Evolutionary conservation across 2,797 vertebrate species (phyloP).

Genomic region (Etheostoma perlongum): DNA sequence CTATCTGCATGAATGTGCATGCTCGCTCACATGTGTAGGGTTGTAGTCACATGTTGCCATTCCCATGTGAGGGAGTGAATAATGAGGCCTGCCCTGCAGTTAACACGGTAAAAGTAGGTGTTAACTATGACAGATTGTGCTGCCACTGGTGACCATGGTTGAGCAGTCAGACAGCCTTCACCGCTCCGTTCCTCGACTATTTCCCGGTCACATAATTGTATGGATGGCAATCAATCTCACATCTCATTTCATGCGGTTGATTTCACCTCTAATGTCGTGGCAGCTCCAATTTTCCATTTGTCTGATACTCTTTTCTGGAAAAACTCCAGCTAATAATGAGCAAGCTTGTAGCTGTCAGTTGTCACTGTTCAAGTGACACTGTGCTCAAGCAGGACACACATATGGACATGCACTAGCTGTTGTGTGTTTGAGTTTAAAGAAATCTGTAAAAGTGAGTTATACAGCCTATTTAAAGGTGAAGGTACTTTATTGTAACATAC

Average conservation of each 20-base stretch:
- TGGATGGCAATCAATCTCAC: constrained; percentile 67
- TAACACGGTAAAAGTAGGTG: constrained; percentile 71
- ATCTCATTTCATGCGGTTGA: constrained; percentile 57
- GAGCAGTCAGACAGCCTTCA: constrained; percentile 70
- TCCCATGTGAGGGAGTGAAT: constrained; percentile 58
- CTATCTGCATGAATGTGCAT: not conserved
- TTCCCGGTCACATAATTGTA: constrained; percentile 58
- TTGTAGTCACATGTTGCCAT: constrained; percentile 36
- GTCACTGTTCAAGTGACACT: constrained; percentile 13
- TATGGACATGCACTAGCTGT: not conserved
- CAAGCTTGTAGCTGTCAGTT: constrained; percentile 29
- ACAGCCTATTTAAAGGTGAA: not conserved
- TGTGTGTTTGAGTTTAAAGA: not conserved
- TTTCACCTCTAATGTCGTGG: constrained; percentile 58
- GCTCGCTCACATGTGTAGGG: not conserved
- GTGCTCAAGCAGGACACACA: constrained; percentile 20
- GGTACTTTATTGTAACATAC: too few species aligned
- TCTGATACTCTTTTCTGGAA: constrained; percentile 22
- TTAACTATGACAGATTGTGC: constrained; percentile 78
- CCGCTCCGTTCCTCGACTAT: constrained; percentile 62
- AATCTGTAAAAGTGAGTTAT: constrained; percentile 1
- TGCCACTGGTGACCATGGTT: constrained; percentile 70
- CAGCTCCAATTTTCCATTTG: constrained; percentile 51
- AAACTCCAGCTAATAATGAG: constrained; percentile 46
- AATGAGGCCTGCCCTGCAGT: constrained; percentile 56